Evolutionary conservation across 2,113 vertebrate genomes (phyloP), one percentile per base, ranked within the genome.

Genomic region (Atlantisia rogersi): DNA sequence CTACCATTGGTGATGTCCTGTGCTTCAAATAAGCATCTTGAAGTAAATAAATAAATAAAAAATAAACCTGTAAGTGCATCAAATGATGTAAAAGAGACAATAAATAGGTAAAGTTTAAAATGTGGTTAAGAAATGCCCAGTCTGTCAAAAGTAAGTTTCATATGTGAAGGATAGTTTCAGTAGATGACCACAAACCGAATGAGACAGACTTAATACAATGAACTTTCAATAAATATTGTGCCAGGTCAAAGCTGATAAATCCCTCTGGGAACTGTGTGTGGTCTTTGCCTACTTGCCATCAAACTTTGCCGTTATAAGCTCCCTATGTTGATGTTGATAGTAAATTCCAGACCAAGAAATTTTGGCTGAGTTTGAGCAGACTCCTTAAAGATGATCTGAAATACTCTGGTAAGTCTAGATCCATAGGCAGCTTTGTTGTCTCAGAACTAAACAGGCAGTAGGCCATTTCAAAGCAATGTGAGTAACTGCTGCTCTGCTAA

Each of bases 61-160:
- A 32, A 26, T 48, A n/a, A 24, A 37, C 15, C 44, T 46, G 44
- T 46, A 46, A 46, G 44, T 46, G 44, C 44, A 46, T 46, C 44
- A 46, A 46, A 46, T 46, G 44, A 18, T 46, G 44, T 46, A 46
- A 46, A 46, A 46, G 44, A 19, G 44, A 46, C 44, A 46, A 46
- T 46, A 46, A 46, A 46, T 18, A 46, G 44, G 44, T 46, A 46
- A 93, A 39, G 44, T 87, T 93, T 70, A 75, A 95, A 82, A 91
- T 52, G 32, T 68, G 22, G 88, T 94, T 96, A 88, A 94, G 82
- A 82, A 92, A 95, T 94, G 13, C 37, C 20, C 50, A 29, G 5
- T 85, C 26, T 52, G 10, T 74, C 56, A 84, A 85, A 96, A 90
- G 9, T 50, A 82, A 85, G 37, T 75, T 90, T 78, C 64, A 7